Evolutionary conservation across 2,797 vertebrate species (phyloP).

Genomic region (Schizopygopsis malacanthus): DNA sequence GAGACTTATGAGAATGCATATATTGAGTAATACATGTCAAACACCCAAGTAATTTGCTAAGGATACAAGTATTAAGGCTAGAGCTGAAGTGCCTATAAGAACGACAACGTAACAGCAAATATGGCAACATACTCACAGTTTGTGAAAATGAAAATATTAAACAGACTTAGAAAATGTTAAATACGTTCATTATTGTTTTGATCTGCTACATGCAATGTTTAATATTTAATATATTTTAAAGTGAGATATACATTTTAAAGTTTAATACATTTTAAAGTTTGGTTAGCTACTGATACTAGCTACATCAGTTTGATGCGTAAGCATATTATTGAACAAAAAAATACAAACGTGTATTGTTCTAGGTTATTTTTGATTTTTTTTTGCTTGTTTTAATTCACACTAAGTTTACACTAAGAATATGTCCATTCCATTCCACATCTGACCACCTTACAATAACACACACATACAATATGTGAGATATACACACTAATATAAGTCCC

Average conservation of each 20-base stretch:
- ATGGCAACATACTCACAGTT: neutral
- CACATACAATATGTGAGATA: neutral
- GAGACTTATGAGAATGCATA: constrained; percentile 13
- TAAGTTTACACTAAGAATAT: too few relatives aligned
- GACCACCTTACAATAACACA: neutral
- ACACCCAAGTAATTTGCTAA: constrained; percentile 23
- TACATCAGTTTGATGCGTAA: too few relatives aligned
- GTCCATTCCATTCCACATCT: neutral
- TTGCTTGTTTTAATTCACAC: neutral
- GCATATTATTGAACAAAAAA: too few relatives aligned
- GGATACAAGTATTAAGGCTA: constrained; percentile 11
- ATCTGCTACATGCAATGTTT: neutral
- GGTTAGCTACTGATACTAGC: too few relatives aligned
- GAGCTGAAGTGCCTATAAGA: neutral
- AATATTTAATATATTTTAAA: neutral
- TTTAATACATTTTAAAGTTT: too few relatives aligned
- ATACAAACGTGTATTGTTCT: neutral
- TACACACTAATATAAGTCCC: constrained; percentile 30
- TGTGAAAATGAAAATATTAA: neutral
- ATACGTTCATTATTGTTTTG: neutral
- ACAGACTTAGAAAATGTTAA: neutral
- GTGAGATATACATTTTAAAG: neutral
- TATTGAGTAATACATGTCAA: constrained; percentile 35
- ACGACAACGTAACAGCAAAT: constrained; percentile 23
- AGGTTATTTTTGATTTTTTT: neutral